Evolutionary conservation across 2,797 vertebrate genomes (phyloP).

Genomic region (Cichlasoma orientale): DNA sequence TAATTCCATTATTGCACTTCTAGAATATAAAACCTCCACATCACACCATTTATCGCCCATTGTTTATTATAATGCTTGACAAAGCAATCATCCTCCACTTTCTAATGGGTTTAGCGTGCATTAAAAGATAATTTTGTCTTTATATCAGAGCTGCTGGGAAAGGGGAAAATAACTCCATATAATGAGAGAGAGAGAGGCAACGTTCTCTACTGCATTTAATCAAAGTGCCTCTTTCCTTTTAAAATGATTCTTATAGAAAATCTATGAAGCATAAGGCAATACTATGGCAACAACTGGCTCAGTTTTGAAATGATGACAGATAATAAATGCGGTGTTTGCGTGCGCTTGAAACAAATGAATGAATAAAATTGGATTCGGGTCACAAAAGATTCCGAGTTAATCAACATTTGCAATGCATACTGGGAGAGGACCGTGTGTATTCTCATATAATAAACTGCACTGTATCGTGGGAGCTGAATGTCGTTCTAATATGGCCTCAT

Average conservation of each 20-base stretch:
- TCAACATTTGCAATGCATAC: slow-evolving; percentile 40
- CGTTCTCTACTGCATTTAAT: background rate
- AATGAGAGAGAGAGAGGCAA: background rate
- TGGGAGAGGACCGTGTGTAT: slow-evolving; percentile 8
- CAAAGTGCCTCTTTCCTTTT: background rate
- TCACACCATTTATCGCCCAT: background rate
- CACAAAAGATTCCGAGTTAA: slow-evolving; percentile 38
- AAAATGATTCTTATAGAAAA: slow-evolving; percentile 13
- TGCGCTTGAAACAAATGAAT: slow-evolving; percentile 14
- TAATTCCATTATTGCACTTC: background rate
- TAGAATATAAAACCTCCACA: background rate
- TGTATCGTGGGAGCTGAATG: slow-evolving; percentile 38
- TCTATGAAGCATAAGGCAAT: background rate
- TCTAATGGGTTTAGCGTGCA: background rate
- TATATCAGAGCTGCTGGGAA: slow-evolving; percentile 1
- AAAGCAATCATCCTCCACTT: slow-evolving; percentile 3
- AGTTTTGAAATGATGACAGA: slow-evolving; percentile 14
- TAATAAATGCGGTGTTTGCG: background rate
- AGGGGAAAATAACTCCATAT: background rate
- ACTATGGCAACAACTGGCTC: slow-evolving; percentile 9
- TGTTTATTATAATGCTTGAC: background rate
- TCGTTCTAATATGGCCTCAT: slow-evolving; percentile 61
- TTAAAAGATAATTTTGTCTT: slow-evolving; percentile 2
- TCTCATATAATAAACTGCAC: slow-evolving; percentile 42
- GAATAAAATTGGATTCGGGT: slow-evolving; percentile 33